Evolutionary conservation across 2,888 invertebrate genomes (phyloP).

Genomic region (Prionchulus punctatus): DNA sequence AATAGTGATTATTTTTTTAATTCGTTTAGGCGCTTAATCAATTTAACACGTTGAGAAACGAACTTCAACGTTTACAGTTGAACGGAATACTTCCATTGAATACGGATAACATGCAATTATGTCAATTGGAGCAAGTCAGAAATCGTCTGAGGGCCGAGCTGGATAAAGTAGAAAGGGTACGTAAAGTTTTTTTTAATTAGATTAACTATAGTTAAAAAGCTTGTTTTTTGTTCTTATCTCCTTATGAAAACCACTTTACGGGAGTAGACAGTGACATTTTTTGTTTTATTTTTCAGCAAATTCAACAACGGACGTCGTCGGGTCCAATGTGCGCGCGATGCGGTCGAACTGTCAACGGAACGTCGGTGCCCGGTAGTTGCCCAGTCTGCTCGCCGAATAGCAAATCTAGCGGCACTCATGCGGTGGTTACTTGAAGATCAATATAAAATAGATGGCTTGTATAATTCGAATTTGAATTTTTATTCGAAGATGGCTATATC

Average conservation of each 20-base stretch:
- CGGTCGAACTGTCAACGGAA: neutral
- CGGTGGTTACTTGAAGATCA: no score
- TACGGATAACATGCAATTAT: neutral
- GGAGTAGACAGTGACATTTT: neutral
- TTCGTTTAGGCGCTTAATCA: neutral
- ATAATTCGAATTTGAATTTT: no score
- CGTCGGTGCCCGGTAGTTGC: neutral
- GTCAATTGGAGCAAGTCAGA: neutral
- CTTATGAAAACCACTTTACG: no score
- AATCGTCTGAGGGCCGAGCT: neutral
- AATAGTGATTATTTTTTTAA: neutral
- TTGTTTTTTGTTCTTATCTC: no score
- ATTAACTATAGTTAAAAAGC: no score
- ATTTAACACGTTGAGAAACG: neutral
- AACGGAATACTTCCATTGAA: neutral
- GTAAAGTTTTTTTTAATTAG: neutral
- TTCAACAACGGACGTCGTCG: neutral
- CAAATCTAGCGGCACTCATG: no score
- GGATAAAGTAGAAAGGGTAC: neutral
- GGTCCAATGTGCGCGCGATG: constrained; percentile 11
- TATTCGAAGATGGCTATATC: no score
- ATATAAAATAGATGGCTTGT: no score
- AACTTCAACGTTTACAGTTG: neutral
- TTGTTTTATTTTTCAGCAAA: constrained; percentile 1
- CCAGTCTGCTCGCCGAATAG: constrained; percentile 3